Evolutionary conservation across 1,140 invertebrate species (phyloP).

Genomic region (Aphaenogaster ashmeadi): DNA sequence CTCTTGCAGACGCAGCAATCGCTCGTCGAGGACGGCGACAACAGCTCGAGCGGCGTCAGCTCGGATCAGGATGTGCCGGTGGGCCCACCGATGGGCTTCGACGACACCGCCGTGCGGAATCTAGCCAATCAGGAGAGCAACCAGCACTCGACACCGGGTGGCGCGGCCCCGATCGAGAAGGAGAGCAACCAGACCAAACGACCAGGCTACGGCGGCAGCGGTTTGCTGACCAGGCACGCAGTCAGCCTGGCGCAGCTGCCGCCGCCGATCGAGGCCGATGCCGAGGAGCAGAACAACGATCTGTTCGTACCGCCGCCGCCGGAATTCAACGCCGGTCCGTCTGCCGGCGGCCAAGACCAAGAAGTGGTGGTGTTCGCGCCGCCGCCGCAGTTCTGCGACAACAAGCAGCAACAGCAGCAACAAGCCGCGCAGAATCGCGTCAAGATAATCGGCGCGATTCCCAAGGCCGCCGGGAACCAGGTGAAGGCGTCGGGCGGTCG

Average conservation of each 20-base stretch:
- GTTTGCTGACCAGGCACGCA: slow-evolving; percentile 89
- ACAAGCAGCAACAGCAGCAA: slow-evolving; percentile 78
- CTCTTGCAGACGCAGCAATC: slow-evolving; percentile 88
- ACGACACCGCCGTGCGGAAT: slow-evolving; percentile 83
- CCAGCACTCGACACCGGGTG: slow-evolving; percentile 78
- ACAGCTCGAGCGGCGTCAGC: slow-evolving; percentile 94
- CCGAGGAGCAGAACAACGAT: slow-evolving; percentile 90
- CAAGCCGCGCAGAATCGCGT: slow-evolving; percentile 87
- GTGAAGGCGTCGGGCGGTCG: slow-evolving; percentile 87
- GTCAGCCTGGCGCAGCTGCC: slow-evolving; percentile 93
- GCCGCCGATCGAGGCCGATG: slow-evolving; percentile 93
- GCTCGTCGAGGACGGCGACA: slow-evolving; percentile 93
- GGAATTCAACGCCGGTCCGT: slow-evolving; percentile 89
- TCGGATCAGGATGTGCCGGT: slow-evolving; percentile 93
- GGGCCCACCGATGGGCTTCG: slow-evolving; percentile 84
- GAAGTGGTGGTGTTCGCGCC: slow-evolving; percentile 88
- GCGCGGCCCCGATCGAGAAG: slow-evolving; percentile 75
- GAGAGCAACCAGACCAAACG: slow-evolving; percentile 79
- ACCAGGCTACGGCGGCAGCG: slow-evolving; percentile 84
- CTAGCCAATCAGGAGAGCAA: slow-evolving; percentile 77
- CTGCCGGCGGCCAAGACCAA: slow-evolving; percentile 86
- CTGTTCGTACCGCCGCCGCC: slow-evolving; percentile 93
- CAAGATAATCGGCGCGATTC: slow-evolving; percentile 93
- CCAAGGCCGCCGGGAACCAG: slow-evolving; percentile 88
- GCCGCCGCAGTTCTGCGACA: slow-evolving; percentile 92